Evolutionary conservation across 2,888 invertebrate species (phyloP).

Genomic region (Conus canariensis): DNA sequence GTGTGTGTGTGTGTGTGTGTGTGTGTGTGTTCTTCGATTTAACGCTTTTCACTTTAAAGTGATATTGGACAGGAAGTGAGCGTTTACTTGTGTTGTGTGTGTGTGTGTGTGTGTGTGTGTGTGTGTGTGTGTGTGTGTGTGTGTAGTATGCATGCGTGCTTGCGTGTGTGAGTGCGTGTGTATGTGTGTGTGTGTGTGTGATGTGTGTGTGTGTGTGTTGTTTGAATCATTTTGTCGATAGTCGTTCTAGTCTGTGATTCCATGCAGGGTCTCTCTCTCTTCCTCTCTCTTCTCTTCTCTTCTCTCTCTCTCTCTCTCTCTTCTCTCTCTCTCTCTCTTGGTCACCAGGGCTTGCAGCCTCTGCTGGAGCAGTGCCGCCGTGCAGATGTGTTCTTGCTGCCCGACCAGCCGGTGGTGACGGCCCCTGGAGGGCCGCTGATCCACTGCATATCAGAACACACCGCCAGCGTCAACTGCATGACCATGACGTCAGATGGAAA

Average conservation of each 20-base stretch:
- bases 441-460: background rate
- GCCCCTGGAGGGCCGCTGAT: background rate
- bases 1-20: background rate
- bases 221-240: no score
- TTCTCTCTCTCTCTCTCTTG: no score
- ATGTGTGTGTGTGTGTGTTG: background rate
- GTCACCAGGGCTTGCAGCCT: background rate
- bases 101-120: background rate
- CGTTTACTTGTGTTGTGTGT: no score
- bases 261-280: no score
- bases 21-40: no score
- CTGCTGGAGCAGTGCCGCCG: background rate
- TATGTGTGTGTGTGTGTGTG: background rate
- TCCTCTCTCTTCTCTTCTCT: no score
- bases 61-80: no score
- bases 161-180: no score
- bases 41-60: no score
- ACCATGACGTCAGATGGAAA: constrained; percentile 15
- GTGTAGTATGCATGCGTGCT: no score
- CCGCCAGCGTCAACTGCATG: background rate
- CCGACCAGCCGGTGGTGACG: background rate
- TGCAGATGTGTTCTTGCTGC: background rate
- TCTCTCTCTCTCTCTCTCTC: no score
- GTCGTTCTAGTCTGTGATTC: no score
- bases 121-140: background rate